These are phyloP conservation scores for Apis laboriosa DNA, from an alignment of 1,140 invertebrate species.

Conservation along the genomic window DNA sequence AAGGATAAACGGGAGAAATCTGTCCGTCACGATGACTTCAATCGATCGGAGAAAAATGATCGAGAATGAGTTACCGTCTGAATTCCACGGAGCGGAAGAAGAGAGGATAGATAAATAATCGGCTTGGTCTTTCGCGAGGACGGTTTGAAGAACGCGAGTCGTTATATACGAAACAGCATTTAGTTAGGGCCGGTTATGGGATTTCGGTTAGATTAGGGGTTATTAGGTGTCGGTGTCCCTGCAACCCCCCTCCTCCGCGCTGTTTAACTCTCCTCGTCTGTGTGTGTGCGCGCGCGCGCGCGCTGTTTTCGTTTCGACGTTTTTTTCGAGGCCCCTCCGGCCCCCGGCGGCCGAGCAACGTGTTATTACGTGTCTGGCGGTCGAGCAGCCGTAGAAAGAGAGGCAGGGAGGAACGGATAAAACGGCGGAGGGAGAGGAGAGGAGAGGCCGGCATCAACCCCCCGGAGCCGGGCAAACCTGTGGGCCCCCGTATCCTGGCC, in stretches of 20 bases:
- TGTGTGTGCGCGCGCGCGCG: conserved; percentile 22
- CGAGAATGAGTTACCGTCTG: conserved; percentile 21
- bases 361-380: conserved; percentile 74
- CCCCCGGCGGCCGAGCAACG: conserved; percentile 62
- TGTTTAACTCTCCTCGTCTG: conserved; percentile 49
- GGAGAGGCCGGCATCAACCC: conserved; percentile 51
- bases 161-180: conserved; percentile 65
- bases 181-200: conserved; percentile 72
- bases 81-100: background rate
- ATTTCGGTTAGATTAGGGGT: conserved; percentile 70
- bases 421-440: conserved; percentile 20
- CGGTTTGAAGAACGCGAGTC: conserved; percentile 9
- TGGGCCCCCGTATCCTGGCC: conserved; percentile 36
- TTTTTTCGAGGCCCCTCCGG: conserved; percentile 60
- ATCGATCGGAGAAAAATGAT: conserved; percentile 1
- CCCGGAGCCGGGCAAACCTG: conserved; percentile 48
- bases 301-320: conserved; percentile 64
- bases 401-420: conserved; percentile 18
- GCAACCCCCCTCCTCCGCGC: conserved; percentile 46
- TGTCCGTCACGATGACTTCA: no score
- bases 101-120: background rate
- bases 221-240: conserved; percentile 74
- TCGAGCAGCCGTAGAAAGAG: conserved; percentile 47
- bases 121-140: no score
- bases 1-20: no score